Evolutionary conservation across 2,797 vertebrate genomes (phyloP).

Genomic region (Meda fulgida): DNA sequence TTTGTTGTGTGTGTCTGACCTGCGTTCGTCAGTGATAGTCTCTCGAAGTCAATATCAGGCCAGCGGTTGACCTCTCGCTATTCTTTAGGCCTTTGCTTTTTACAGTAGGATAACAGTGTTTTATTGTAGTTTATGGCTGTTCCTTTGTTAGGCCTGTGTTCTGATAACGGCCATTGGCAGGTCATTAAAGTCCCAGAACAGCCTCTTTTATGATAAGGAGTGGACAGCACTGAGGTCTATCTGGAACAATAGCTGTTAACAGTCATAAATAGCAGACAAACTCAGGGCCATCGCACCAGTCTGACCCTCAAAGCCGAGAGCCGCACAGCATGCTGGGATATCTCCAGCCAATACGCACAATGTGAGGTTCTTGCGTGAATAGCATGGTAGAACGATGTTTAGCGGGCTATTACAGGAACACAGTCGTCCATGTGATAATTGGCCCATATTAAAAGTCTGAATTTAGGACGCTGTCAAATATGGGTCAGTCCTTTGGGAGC

Average conservation of each 20-base stretch:
- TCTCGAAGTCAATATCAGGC: conserved; percentile 81
- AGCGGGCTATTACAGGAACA: background rate
- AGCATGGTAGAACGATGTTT: too few relatives aligned
- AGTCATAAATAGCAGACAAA: conserved; percentile 66
- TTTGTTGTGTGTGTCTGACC: conserved; percentile 75
- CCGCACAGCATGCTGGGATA: conserved; percentile 40
- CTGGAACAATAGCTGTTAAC: conserved; percentile 72
- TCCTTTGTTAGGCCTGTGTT: conserved; percentile 79
- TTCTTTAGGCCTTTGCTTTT: conserved; percentile 76
- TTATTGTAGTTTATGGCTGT: conserved; percentile 79
- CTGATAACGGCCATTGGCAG: conserved; percentile 78
- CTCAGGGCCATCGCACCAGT: conserved; percentile 51
- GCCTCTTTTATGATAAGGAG: conserved; percentile 77
- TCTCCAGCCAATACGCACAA: conserved; percentile 12
- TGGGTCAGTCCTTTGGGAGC: conserved; percentile 48
- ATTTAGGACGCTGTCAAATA: conserved; percentile 56
- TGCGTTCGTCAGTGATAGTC: conserved; percentile 74
- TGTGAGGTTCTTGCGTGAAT: background rate
- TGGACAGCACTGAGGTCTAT: conserved; percentile 72
- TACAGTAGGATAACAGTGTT: conserved; percentile 81
- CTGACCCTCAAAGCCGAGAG: conserved; percentile 71
- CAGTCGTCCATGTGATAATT: conserved; percentile 48
- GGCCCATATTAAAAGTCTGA: conserved; percentile 50
- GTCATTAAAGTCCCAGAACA: conserved; percentile 79
- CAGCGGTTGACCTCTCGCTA: conserved; percentile 76